Evolutionary conservation across 2,113 vertebrate genomes (phyloP).

Genomic region (Oenanthe melanoleuca): DNA sequence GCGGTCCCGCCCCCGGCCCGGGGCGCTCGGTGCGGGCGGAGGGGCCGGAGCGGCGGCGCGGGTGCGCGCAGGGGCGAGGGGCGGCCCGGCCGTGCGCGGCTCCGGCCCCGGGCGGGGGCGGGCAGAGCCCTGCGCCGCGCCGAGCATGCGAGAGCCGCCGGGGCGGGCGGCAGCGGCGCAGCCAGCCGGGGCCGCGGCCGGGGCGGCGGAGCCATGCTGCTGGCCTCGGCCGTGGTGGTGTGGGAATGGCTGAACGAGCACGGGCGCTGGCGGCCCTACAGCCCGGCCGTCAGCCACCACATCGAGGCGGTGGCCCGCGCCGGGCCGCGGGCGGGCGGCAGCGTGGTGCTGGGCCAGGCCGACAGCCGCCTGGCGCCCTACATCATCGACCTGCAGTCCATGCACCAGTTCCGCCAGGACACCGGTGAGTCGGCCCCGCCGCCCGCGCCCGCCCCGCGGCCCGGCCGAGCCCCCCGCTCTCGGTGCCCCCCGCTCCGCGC

Average conservation of each 20-base stretch:
- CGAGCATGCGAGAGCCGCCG: no score
- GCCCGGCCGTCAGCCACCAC: slow-evolving; percentile 93
- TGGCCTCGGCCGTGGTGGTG: not conserved
- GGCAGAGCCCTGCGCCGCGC: no score
- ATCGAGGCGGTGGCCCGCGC: slow-evolving; percentile 94
- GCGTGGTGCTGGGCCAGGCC: slow-evolving; percentile 93
- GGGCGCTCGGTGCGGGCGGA: no score
- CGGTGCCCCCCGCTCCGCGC: not conserved
- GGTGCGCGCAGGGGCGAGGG: no score
- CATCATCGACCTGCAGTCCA: slow-evolving; percentile 93
- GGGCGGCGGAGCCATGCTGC: not conserved
- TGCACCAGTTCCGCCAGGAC: slow-evolving; percentile 95
- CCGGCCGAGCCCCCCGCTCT: not conserved
- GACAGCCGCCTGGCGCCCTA: slow-evolving; percentile 90
- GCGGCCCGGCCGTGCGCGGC: no score
- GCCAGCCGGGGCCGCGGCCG: not conserved
- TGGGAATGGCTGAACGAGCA: slow-evolving; percentile 70
- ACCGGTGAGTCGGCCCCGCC: slow-evolving; percentile 81
- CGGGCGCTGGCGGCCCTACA: slow-evolving; percentile 96
- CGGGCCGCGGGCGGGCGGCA: slow-evolving; percentile 87
- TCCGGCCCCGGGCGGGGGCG: no score
- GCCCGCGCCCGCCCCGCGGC: no score
- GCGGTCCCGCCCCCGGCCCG: no score
- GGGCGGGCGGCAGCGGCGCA: no score
- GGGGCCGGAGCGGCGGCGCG: no score